A percentile compares a stretch with the other conserved stretches of the same genome.
Conservation (phyloP, 2,797 vertebrate genomes). For the Botia kubotai region DNA sequence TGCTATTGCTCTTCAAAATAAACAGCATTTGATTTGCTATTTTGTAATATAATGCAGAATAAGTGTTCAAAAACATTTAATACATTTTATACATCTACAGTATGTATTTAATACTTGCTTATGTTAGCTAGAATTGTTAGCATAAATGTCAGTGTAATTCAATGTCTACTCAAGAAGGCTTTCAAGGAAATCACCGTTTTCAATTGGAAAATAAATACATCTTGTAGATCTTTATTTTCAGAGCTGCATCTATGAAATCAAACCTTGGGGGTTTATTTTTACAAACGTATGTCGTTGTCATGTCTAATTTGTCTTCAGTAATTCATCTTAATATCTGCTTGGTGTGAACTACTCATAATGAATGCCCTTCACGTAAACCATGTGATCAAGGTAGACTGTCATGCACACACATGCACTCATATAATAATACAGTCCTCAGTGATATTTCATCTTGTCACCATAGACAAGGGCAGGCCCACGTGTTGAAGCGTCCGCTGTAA, state of each 20-base stretch:
- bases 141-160: not conserved
- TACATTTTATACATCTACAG: not conserved
- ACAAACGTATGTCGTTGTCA: not conserved
- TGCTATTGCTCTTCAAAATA: not conserved
- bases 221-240: not conserved
- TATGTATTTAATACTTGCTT: not conserved
- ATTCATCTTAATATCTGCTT: conserved; percentile 42
- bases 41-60: not conserved
- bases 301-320: conserved; percentile 24
- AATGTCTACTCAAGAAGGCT: not conserved
- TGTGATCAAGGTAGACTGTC: conserved; percentile 27
- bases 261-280: not conserved
- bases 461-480: conserved; percentile 39
- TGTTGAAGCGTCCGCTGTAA: conserved; percentile 43
- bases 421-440: conserved; percentile 23
- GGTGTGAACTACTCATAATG: conserved; percentile 66
- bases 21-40: not conserved
- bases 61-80: not conserved
- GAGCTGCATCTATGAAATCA: not conserved
- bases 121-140: not conserved
- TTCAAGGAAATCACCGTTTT: not conserved
- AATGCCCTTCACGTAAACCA: conserved; percentile 6
- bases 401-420: conserved; percentile 30
- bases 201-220: not conserved
- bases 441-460: conserved; percentile 49